A percentile compares a stretch with the other conserved stretches of the same genome.
Conservation (phyloP, 2,797 vertebrate species). For the Rhinatrema bivittatum region DNA sequence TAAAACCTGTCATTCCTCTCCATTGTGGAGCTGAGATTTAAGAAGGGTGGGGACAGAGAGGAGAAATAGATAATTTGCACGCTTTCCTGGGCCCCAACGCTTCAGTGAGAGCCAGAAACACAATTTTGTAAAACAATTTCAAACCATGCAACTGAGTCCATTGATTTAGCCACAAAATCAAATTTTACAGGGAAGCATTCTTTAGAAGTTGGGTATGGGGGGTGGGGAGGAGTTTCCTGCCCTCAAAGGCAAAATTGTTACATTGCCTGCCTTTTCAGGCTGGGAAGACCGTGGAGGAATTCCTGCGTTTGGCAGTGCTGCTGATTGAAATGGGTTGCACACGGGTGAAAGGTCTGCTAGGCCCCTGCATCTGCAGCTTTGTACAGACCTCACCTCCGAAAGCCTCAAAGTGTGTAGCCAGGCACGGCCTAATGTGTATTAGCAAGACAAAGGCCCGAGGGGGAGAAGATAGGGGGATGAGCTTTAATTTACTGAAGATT, state of each 20-base stretch:
- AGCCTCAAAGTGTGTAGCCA: slow-evolving; percentile 82
- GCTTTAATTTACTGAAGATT: slow-evolving; percentile 84
- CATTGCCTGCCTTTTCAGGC: slow-evolving; percentile 41
- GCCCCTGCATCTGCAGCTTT: slow-evolving; percentile 82
- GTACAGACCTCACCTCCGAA: slow-evolving; percentile 55
- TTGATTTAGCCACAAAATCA: slow-evolving; percentile 41
- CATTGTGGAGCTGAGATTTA: too few relatives aligned
- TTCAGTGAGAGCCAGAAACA: neutral
- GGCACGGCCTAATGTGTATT: slow-evolving; percentile 75
- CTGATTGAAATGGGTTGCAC: slow-evolving; percentile 49
- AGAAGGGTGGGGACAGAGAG: too few relatives aligned
- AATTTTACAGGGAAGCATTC: neutral
- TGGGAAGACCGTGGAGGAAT: slow-evolving; percentile 42
- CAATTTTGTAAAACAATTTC: slow-evolving; percentile 17
- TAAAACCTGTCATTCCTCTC: too few relatives aligned
- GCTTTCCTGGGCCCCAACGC: too few relatives aligned
- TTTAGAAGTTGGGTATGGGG: too few relatives aligned
- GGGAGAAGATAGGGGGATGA: slow-evolving; percentile 57
- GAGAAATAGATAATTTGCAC: too few relatives aligned
- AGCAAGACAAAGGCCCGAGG: slow-evolving; percentile 77
- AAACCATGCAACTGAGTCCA: slow-evolving; percentile 23
- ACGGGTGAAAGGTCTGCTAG: slow-evolving; percentile 68
- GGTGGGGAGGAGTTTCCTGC: slow-evolving; percentile 1
- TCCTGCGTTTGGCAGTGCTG: slow-evolving; percentile 41
- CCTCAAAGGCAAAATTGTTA: slow-evolving; percentile 27